Conservation (phyloP, 1,140 invertebrate genomes). For the Drosophila sulfurigaster region DNA sequence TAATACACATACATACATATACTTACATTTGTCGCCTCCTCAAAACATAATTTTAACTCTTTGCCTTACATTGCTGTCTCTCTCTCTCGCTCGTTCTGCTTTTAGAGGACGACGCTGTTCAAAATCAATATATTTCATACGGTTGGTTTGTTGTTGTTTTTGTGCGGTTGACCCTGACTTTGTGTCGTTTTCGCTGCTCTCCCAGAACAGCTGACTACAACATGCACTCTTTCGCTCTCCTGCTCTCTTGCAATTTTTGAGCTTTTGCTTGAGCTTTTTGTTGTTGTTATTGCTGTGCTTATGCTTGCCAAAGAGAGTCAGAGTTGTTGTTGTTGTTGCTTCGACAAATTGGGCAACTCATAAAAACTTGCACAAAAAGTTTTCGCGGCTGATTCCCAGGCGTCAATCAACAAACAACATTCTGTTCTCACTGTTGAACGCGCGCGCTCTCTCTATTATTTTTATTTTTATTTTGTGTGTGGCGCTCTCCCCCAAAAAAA, state of each 20-base stretch:
- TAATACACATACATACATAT: slow-evolving; percentile 1
- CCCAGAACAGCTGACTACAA: slow-evolving; percentile 54
- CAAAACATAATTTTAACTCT: not conserved
- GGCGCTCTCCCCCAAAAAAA: not conserved
- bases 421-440: not conserved
- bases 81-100: too few relatives aligned
- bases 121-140: slow-evolving; percentile 36
- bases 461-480: too few relatives aligned
- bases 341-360: not conserved
- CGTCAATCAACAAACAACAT: not conserved
- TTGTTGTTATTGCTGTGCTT: not conserved
- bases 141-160: slow-evolving; percentile 26
- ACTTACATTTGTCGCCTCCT: not conserved
- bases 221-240: slow-evolving; percentile 20
- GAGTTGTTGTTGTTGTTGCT: not conserved
- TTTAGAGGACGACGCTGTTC: slow-evolving; percentile 11
- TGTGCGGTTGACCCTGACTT: slow-evolving; percentile 42
- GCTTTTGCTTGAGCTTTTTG: slow-evolving; percentile 24
- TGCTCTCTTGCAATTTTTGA: slow-evolving; percentile 1
- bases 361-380: not conserved
- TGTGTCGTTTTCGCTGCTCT: slow-evolving; percentile 25
- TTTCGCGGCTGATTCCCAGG: not conserved
- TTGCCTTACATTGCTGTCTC: too few relatives aligned
- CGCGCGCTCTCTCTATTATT: not conserved
- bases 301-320: not conserved